These are phyloP conservation scores for Octopus sinensis DNA, from an alignment of 1,140 invertebrate genomes.

Conservation along the genomic window DNA sequence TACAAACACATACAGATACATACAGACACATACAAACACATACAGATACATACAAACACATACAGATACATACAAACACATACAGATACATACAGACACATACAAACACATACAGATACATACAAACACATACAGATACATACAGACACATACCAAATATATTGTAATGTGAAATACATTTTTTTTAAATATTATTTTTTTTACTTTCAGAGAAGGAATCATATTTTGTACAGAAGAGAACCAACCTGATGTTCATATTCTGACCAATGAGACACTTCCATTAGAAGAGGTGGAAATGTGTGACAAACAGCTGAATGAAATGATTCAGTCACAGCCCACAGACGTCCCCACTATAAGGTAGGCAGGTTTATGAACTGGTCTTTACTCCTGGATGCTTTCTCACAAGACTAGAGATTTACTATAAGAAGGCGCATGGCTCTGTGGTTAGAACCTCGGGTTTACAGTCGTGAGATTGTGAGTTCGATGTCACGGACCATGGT, in stretches of 20 bases:
- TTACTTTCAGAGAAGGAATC: background rate
- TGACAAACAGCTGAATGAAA: too few species aligned
- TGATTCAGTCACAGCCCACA: too few species aligned
- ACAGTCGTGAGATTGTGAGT: too few species aligned
- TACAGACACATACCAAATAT: background rate
- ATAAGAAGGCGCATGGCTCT: too few species aligned
- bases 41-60: background rate
- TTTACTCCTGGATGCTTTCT: too few species aligned
- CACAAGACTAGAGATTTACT: too few species aligned
- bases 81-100: background rate
- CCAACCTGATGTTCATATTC: background rate
- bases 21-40: background rate
- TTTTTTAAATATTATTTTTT: background rate
- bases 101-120: background rate
- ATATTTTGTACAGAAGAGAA: background rate
- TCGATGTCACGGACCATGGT: too few species aligned
- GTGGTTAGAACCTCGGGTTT: too few species aligned
- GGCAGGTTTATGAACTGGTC: too few species aligned
- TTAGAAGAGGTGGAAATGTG: too few species aligned
- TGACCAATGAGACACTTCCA: too few species aligned
- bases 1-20: background rate
- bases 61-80: background rate
- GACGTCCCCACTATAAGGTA: too few species aligned
- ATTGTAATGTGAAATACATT: background rate
- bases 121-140: background rate